Base-by-base conservation (phyloP, 2,113 vertebrate genomes). In the Tonatia bakeri region DNA sequence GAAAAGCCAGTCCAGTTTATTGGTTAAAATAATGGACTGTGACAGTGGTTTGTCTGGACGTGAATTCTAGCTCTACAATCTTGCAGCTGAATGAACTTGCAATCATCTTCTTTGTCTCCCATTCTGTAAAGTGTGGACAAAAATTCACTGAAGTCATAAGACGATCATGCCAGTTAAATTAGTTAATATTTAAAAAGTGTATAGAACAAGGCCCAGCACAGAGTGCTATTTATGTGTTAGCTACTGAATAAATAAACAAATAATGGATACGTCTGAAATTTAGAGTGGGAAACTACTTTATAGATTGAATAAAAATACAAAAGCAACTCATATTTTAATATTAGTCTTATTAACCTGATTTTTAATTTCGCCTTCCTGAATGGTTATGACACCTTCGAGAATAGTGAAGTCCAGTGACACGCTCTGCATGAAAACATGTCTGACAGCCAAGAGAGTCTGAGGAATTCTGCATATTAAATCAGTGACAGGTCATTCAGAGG, bases 401-500 rank as follows among this genome's bases (percentile, higher is more conserved):
- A 75, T 5, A 92, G 20, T 40, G 4, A 96, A 95, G 24, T 92
- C 36, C 47, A 72, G 20, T 50, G 28, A 89, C 9, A 1, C 50
- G 36, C 28, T 84, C 50, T 13, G 64, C 22, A 75, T 79, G 64
- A 77, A 92, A 54, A 93, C n/a, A 36, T 84, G 31, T 50, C 82
- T 75, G 75, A 92, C 10, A 87, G 56, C 2, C 16, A 87, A 87
- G 65, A 28, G 33, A 75, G 36, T 87, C 56, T 92, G 56, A 96
- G 45, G 28, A 79, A 95, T 94, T 70, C 15, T 86, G 28, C 20
- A 70, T 84, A 75, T 88, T 87, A 95, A 87, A 54, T 24, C 12
- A 36, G 9, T 96, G 43, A 95, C 47, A 94, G 90, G 26, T 91
- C 9, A 85, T 76, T 94, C 33, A 69, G 50, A 54, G 75, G n/a